A percentile compares a stretch with the other conserved stretches of the same genome.
Conservation (phyloP, 2,888 invertebrate species). For the Hirtodrosophila confusa region DNA sequence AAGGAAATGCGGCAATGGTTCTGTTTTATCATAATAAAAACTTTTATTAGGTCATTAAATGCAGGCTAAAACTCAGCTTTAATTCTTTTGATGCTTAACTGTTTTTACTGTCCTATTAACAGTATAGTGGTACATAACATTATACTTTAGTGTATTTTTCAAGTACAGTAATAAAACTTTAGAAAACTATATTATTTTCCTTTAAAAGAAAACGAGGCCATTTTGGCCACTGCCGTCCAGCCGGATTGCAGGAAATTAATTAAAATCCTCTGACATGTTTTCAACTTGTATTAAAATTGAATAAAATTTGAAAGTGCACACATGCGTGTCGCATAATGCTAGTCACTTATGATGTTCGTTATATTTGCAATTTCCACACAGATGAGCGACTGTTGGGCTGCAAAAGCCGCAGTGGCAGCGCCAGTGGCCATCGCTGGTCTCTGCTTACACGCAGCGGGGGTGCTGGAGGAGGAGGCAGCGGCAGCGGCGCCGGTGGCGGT, state of each 20-base stretch:
- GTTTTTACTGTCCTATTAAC: too few relatives aligned
- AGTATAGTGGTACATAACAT: too few relatives aligned
- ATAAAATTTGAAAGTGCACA: conserved; percentile 22
- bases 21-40: too few relatives aligned
- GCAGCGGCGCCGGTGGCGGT: conserved; percentile 1
- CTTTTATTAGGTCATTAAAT: too few relatives aligned
- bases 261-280: conserved; percentile 44
- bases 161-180: too few relatives aligned
- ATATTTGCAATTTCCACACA: conserved; percentile 27
- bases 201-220: too few relatives aligned
- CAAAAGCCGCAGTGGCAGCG: conserved; percentile 70
- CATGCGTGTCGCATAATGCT: conserved; percentile 14
- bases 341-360: conserved; percentile 33
- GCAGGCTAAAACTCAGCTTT: too few relatives aligned
- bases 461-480: conserved; percentile 10
- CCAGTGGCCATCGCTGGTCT: conserved; percentile 81
- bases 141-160: too few relatives aligned
- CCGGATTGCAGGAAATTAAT: conserved; percentile 37
- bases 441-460: conserved; percentile 66
- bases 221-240: not conserved
- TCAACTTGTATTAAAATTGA: conserved; percentile 41
- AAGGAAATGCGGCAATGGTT: too few relatives aligned
- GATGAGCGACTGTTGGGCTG: conserved; percentile 68
- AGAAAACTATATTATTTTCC: too few relatives aligned
- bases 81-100: too few relatives aligned